Percentiles rank a stretch among this genome's conserved stretches.
Evolutionary conservation across 2,888 invertebrate species (phyloP).

Genomic region (Eumacrocentrus americanus): DNA sequence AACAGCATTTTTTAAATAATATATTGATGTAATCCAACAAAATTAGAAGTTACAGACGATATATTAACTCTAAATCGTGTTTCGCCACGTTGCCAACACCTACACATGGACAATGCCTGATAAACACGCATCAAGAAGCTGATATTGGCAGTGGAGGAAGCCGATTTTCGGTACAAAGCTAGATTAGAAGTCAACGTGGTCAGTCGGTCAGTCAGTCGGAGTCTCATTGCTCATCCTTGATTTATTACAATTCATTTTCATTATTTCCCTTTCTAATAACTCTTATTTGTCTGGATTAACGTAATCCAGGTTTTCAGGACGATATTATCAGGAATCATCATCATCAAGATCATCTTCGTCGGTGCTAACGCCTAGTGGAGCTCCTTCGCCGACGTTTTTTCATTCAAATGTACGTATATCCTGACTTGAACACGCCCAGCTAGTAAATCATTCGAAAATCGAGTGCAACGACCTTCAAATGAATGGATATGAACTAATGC

Average conservation of each 20-base stretch:
- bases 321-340: neutral
- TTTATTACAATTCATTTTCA: neutral
- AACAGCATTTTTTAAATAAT: neutral
- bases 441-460: neutral
- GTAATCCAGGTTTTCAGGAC: too few species aligned
- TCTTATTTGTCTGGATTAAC: too few species aligned
- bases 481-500: too few species aligned
- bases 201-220: neutral
- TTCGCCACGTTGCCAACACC: too few species aligned
- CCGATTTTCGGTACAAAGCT: neutral
- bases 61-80: too few species aligned
- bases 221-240: neutral
- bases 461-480: too few species aligned
- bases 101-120: neutral
- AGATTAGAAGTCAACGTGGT: neutral
- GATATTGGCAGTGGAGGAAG: neutral
- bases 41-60: too few species aligned
- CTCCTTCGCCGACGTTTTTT: neutral
- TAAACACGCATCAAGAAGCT: neutral
- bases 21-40: neutral
- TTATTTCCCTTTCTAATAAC: neutral
- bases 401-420: neutral
- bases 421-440: too few species aligned
- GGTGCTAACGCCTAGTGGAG: neutral
- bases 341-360: neutral